Conservation (phyloP, 2,888 invertebrate genomes). For the Herminia tarsipennalis region DNA sequence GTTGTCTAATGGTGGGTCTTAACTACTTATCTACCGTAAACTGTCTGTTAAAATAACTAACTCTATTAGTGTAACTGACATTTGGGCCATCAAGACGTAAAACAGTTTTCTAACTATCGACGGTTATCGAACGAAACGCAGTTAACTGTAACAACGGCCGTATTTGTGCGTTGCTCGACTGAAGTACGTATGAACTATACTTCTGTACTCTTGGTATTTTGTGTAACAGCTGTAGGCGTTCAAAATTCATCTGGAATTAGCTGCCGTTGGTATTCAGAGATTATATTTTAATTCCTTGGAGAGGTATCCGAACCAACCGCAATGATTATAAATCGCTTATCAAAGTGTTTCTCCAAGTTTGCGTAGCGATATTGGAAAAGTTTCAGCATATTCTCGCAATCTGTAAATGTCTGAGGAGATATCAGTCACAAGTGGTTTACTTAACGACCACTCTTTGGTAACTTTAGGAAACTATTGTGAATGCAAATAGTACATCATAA, state of each 20-base stretch:
- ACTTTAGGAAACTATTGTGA: constrained; percentile 42
- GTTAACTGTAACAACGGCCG: too few relatives aligned
- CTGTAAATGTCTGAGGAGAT: constrained; percentile 64
- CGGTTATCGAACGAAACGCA: too few relatives aligned
- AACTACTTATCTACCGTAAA: too few relatives aligned
- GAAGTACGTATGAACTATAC: too few relatives aligned
- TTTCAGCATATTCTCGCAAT: constrained; percentile 61
- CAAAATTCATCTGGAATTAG: constrained; percentile 31
- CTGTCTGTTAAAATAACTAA: too few relatives aligned
- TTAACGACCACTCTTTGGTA: constrained; percentile 41
- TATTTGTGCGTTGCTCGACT: too few relatives aligned
- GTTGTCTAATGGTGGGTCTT: too few relatives aligned
- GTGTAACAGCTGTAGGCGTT: constrained; percentile 1
- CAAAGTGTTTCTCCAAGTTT: constrained; percentile 68
- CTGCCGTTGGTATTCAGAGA: constrained; percentile 40
- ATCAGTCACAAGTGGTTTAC: constrained; percentile 64
- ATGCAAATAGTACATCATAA: not conserved
- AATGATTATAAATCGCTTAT: constrained; percentile 81
- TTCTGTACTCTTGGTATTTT: too few relatives aligned
- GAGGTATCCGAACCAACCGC: constrained; percentile 46
- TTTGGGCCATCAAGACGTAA: too few relatives aligned
- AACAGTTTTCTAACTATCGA: too few relatives aligned
- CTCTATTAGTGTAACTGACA: too few relatives aligned
- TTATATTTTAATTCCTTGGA: constrained; percentile 63
- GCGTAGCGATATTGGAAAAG: constrained; percentile 75